These are phyloP conservation scores for Lepidocolaptes lacrymiger DNA, from an alignment of 2,797 vertebrate genomes.

Conservation along the genomic window DNA sequence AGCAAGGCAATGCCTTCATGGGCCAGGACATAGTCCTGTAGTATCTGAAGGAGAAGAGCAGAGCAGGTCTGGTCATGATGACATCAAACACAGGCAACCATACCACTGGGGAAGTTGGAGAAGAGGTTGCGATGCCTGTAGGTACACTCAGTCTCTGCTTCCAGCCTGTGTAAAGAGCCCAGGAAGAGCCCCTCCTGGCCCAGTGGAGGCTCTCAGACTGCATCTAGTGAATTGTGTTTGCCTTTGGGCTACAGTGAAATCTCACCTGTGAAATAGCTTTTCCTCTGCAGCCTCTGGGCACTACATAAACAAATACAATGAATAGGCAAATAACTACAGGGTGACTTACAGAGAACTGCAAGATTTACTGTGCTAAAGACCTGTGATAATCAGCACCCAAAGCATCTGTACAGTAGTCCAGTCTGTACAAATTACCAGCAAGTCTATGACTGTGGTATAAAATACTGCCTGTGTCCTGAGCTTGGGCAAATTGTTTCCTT, in stretches of 20 bases:
- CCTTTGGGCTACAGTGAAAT: background rate
- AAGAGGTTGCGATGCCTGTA: background rate
- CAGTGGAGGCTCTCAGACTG: background rate
- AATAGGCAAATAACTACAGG: background rate
- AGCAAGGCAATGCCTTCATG: background rate
- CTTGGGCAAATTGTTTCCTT: background rate
- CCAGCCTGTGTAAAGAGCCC: background rate
- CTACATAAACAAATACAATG: background rate
- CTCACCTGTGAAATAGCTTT: background rate
- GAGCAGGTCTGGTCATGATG: background rate
- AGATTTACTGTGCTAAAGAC: background rate
- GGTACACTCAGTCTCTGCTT: background rate
- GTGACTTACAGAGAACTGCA: background rate
- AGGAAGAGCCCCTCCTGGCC: background rate
- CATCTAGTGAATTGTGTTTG: background rate
- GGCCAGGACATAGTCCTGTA: rapidly evolving
- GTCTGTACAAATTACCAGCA: background rate
- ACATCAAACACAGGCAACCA: background rate
- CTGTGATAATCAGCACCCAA: background rate
- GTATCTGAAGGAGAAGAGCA: background rate
- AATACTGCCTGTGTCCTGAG: background rate
- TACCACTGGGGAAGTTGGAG: background rate
- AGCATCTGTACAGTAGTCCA: background rate
- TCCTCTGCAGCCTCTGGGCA: background rate
- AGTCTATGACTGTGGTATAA: background rate